phyloP scores from a whole-genome alignment of 2,113 vertebrate genomes.

The Mellivora capensis region DNA sequence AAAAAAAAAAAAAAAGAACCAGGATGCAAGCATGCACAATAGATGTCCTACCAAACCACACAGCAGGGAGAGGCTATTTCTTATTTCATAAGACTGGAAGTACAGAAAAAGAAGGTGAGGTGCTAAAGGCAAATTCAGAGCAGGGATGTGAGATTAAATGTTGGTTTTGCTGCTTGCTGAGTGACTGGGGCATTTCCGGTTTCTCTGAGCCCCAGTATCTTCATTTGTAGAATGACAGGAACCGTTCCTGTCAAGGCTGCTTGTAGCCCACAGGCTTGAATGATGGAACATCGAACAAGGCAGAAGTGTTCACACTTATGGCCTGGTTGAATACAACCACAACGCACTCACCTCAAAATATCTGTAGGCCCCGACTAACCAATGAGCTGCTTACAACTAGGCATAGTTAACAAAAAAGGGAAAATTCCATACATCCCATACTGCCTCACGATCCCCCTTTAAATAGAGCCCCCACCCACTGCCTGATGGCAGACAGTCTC shows the following conservation, averaged over 20 bases:
- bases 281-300: background rate
- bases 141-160: accelerated
- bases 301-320: background rate
- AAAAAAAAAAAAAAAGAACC: too few relatives aligned
- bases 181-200: background rate
- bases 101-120: background rate
- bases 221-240: accelerated
- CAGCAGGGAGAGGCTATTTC: accelerated
- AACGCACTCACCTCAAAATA: background rate
- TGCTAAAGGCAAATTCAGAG: background rate
- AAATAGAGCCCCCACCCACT: background rate
- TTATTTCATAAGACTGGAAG: background rate
- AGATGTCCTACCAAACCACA: too few relatives aligned
- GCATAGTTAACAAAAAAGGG: background rate
- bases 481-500: background rate
- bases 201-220: background rate
- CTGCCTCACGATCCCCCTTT: background rate
- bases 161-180: accelerated
- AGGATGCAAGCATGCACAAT: too few relatives aligned
- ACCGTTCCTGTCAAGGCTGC: background rate
- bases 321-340: background rate
- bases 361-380: background rate
- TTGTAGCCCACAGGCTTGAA: background rate
- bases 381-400: background rate
- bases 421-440: background rate